Base-by-base conservation (phyloP, 2,888 invertebrate species). In the Acheta domesticus region DNA sequence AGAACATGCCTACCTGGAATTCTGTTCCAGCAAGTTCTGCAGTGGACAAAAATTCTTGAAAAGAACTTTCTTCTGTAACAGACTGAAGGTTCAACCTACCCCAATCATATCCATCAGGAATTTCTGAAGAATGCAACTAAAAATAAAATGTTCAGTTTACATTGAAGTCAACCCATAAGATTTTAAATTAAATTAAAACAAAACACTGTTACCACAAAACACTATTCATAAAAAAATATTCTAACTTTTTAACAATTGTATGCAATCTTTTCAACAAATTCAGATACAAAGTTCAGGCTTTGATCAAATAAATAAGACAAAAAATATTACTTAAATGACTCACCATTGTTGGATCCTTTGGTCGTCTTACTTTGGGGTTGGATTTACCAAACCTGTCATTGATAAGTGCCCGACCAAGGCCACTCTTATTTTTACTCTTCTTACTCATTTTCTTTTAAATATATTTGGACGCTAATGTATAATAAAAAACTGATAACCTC, bases 21-120 rank as follows among this genome's bases (percentile, higher is more conserved):
- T 99, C 97, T 0, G 95, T 94, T 74, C 96, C 96, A 0, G 98
- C 98, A 80, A 99, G 88, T 87, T 98, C 94, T 0, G 99, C 99
- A 0, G 96, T 98, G 0, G 96, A 93, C 5, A 99, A 88, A 86
- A 99, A 99, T 85, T 98, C 99, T 88, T 98, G 96, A 81, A 99
- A 92, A 0, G 96, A 95, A n/a, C 94, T 96, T 86, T 98, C 96
- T 83, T 98, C 98, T 0, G 98, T 98, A 0, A 98, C 94, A 0
- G 98, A 98, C 84, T 94, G 93, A 1, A 97, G 89, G 87, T 97
- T 97, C 1, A 97, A 88, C 12, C 96, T 90, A 74, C 94, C 95
- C 96, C 96, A 97, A 81, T 97, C 95, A 84, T 93, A 95, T 5
- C 96, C 97, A 88, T 97, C 97, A 83, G 94, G 92, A 2, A 97